phyloP scores from a whole-genome alignment of 92 coral and sea anemone genomes.

The Metridium senile region DNA sequence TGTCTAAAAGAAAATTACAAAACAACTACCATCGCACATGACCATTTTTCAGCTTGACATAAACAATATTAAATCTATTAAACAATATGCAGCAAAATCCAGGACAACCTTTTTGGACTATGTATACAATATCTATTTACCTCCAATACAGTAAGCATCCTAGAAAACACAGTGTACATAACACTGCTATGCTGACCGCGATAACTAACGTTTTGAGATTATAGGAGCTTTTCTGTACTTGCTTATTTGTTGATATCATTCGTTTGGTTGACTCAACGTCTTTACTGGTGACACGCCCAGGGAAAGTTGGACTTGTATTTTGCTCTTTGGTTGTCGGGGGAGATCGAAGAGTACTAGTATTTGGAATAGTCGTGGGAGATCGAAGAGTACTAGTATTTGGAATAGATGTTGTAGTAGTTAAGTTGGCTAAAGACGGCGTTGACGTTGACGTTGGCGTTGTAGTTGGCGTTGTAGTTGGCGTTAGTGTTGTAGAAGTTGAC shows the following conservation, averaged over 20 bases:
- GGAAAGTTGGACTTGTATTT: slow-evolving; percentile 1
- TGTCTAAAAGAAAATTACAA: too few relatives aligned
- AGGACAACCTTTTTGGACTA: not conserved
- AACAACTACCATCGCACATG: too few relatives aligned
- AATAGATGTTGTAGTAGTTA: not conserved
- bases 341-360: not conserved
- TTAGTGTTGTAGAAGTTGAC: slow-evolving; percentile 8
- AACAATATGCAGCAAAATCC: not conserved
- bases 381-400: not conserved
- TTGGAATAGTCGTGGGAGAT: not conserved
- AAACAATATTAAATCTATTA: too few relatives aligned
- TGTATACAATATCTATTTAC: not conserved
- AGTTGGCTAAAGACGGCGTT: not conserved
- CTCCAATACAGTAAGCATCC: slow-evolving; percentile 12
- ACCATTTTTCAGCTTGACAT: too few relatives aligned
- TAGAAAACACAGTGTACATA: not conserved
- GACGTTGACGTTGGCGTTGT: not conserved
- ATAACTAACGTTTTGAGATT: not conserved
- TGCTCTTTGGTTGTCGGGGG: slow-evolving; percentile 4
- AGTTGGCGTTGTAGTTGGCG: not conserved
- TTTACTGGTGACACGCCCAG: not conserved
- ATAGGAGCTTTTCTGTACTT: not conserved
- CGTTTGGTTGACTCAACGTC: not conserved
- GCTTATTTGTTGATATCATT: not conserved
- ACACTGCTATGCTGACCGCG: not conserved